A percentile compares a stretch with the other conserved stretches of the same genome.
Conservation (phyloP, 2,888 invertebrate species). For the Xestia rhomboidea region DNA sequence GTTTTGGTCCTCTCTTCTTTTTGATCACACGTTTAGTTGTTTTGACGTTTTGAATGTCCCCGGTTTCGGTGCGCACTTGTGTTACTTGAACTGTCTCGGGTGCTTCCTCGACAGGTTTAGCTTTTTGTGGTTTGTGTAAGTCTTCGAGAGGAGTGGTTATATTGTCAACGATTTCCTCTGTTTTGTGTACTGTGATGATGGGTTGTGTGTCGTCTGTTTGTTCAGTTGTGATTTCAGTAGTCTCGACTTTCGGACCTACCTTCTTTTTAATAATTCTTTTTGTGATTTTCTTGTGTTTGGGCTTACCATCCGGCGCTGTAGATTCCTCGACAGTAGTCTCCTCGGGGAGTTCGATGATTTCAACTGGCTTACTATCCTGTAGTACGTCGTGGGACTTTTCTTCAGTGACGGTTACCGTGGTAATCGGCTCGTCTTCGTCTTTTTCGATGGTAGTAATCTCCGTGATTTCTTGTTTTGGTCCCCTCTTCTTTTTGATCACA, state of each 20-base stretch:
- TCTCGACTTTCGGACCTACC: no score
- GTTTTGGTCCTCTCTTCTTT: slow-evolving; percentile 29
- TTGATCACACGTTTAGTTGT: slow-evolving; percentile 30
- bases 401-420: slow-evolving; percentile 21
- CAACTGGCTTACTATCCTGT: slow-evolving; percentile 53
- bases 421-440: slow-evolving; percentile 27
- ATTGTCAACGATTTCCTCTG: no score
- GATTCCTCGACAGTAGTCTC: slow-evolving; percentile 43
- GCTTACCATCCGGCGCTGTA: slow-evolving; percentile 7
- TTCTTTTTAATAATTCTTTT: no score
- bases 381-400: not conserved
- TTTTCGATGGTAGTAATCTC: slow-evolving; percentile 25
- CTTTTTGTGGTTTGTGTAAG: no score
- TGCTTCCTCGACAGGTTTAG: no score
- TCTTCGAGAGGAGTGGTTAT: no score
- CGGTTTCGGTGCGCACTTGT: not conserved
- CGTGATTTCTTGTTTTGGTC: slow-evolving; percentile 24
- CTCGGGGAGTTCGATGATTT: slow-evolving; percentile 71
- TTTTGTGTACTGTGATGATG: no score
- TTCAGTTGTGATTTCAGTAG: no score
- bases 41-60: slow-evolving; percentile 5
- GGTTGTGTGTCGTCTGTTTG: no score
- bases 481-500: slow-evolving; percentile 60
- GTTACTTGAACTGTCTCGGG: no score
- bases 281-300: no score